Percentiles rank a stretch among this genome's conserved stretches.
phyloP scores from a whole-genome alignment of 2,113 vertebrate species.

The Ageneiosus marmoratus region DNA sequence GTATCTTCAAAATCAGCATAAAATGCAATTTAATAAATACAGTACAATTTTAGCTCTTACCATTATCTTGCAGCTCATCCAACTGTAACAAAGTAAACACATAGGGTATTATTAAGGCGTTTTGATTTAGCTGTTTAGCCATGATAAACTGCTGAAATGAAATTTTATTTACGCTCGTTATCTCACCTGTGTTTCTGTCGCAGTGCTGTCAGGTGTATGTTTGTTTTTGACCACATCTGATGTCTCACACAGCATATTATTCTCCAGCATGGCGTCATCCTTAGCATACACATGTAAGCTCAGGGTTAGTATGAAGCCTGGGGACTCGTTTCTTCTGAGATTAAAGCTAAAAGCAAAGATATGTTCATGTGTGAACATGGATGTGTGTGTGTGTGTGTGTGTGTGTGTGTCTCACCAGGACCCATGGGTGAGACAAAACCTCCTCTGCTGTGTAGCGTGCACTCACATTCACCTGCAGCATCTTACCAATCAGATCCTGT shows the following conservation, averaged over 20 bases:
- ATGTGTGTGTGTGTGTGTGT: constrained; percentile 23
- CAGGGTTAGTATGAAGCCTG: neutral
- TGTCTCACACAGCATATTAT: constrained; percentile 85
- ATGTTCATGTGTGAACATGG: neutral
- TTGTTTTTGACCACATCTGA: constrained; percentile 8
- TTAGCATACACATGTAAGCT: neutral
- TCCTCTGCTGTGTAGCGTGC: constrained; percentile 91
- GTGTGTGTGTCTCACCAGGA: constrained; percentile 80
- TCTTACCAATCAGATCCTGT: constrained; percentile 93
- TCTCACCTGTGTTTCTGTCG: constrained; percentile 30
- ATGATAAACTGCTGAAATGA: neutral
- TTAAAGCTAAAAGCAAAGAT: neutral
- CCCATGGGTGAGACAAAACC: constrained; percentile 92
- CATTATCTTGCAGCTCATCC: constrained; percentile 36
- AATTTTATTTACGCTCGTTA: neutral
- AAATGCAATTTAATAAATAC: neutral
- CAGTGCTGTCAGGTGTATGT: constrained; percentile 19
- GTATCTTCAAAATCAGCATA: neutral
- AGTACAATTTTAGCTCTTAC: neutral
- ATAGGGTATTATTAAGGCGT: neutral
- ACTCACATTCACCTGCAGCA: constrained; percentile 95
- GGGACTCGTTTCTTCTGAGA: neutral
- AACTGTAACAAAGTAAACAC: constrained; percentile 17
- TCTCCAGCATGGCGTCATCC: constrained; percentile 88
- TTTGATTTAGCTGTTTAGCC: neutral